phyloP scores from a whole-genome alignment of 2,888 invertebrate genomes.

The Danaus chrysippus region DNA sequence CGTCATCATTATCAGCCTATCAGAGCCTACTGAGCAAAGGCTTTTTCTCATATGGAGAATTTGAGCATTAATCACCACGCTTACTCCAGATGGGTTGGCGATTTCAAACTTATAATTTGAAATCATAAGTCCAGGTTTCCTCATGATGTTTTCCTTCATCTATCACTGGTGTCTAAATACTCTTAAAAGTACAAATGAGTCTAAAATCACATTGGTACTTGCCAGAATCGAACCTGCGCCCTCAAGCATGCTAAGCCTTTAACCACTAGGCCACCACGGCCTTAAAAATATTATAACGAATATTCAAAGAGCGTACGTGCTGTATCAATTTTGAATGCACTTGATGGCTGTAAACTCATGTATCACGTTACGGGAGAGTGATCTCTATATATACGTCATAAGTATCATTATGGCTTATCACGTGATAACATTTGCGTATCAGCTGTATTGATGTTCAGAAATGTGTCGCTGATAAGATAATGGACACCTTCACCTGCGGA shows the following conservation, averaged over 20 bases:
- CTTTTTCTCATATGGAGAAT: too few species aligned
- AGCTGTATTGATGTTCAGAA: conserved; percentile 33
- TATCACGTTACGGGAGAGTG: background rate
- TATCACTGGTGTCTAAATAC: too few species aligned
- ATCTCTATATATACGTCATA: background rate
- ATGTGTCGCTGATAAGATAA: conserved; percentile 33
- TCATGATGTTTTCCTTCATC: too few species aligned
- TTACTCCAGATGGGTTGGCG: too few species aligned
- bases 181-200: too few species aligned
- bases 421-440: conserved; percentile 29
- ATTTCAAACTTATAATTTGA: too few species aligned
- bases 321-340: background rate
- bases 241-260: too few species aligned
- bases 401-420: conserved; percentile 3
- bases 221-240: too few species aligned
- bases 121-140: too few species aligned
- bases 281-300: background rate
- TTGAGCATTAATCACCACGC: too few species aligned
- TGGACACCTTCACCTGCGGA: background rate
- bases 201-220: background rate
- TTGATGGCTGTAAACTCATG: background rate
- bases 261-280: too few species aligned
- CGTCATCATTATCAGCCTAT: background rate
- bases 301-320: conserved; percentile 6
- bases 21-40: too few species aligned